Conservation (phyloP, 2,113 vertebrate species). For the Thalassoma bifasciatum region DNA sequence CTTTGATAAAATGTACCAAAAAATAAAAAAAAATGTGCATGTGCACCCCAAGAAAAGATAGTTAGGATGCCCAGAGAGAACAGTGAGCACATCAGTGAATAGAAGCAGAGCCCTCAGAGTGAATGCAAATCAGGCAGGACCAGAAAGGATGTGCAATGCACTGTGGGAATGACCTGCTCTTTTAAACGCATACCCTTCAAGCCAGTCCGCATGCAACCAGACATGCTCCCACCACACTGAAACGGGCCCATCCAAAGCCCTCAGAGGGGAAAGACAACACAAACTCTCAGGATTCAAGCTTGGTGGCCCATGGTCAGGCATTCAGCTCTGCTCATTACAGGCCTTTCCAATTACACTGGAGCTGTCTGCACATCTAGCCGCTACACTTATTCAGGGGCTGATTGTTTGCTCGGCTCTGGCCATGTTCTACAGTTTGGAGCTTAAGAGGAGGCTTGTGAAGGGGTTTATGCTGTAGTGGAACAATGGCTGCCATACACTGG, state of each 20-base stretch:
- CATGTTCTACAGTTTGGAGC: conserved; percentile 48
- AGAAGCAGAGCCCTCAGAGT: conserved; percentile 36
- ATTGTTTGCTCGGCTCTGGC: conserved; percentile 52
- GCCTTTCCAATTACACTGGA: conserved; percentile 60
- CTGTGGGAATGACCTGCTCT: conserved; percentile 48
- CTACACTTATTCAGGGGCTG: conserved; percentile 46
- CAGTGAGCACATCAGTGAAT: conserved; percentile 31
- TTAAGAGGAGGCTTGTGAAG: conserved; percentile 33
- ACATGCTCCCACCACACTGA: conserved; percentile 11
- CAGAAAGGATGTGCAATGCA: conserved; percentile 43
- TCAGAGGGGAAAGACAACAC: conserved; percentile 47
- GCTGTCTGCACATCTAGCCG: conserved; percentile 42
- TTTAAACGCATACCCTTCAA: conserved; percentile 29
- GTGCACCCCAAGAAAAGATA: conserved; percentile 26
- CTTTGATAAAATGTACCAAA: conserved; percentile 44
- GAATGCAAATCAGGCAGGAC: conserved; percentile 60
- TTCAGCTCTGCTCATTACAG: conserved; percentile 60
- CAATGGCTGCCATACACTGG: conserved; percentile 58
- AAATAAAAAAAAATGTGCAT: conserved; percentile 26
- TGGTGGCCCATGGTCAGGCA: conserved; percentile 42
- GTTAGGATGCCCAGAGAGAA: conserved; percentile 37
- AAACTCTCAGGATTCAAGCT: conserved; percentile 44
- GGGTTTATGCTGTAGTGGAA: conserved; percentile 48
- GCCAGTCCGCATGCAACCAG: conserved; percentile 26
- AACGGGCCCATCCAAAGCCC: conserved; percentile 20